Base-by-base conservation (phyloP, 1,140 invertebrate genomes). In the Trigoniulus corallinus region DNA sequence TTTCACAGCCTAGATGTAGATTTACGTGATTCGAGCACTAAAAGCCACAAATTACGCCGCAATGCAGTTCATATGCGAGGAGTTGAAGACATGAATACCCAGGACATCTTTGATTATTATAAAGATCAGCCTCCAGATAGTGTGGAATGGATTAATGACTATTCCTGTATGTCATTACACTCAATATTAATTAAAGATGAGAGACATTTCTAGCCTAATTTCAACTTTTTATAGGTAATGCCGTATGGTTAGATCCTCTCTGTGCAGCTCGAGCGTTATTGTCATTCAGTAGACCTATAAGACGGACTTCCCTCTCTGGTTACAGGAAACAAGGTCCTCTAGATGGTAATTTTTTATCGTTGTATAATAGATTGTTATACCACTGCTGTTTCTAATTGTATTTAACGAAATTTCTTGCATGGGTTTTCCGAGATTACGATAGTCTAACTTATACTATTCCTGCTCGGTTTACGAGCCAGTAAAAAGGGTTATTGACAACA, bases 71-170 rank as follows among this genome's bases (percentile, higher is more conserved):
- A 86, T 63, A 72, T 88, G 57, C 67, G 75, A 61, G 83, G 84
- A 25, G 77, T 79, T 1, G 71, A 82, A 58, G 74, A 82, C 15
- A 77, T 88, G 70, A 79, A 69, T 54, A 82, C 79, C 25, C 74
- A 79, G 63, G 82, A 88, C 65, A 72, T 88, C 24, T 80, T 87
- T 60, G 73, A 75, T 55, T 87, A 86, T 65, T 82, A 87, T 59
- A 69, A 75, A 62, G 74, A 80, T 54, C 84, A 80, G 68, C 73
- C 74, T 49, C 82, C 84, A 34, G 67, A 75, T 3, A 74, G 74
- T 1, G 72, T 88, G 39, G 84, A 88, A 66, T 86, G 82, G 82
- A 77, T 87, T 50, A 80, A 82, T 72, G 77, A 84, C 63, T 65
- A 71, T 48, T 80, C 80, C 52, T 87, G 83, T 80, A 70, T 66